These are phyloP conservation scores for Leptodirus hochenwartii DNA, from an alignment of 2,888 invertebrate species.

Conservation along the genomic window DNA sequence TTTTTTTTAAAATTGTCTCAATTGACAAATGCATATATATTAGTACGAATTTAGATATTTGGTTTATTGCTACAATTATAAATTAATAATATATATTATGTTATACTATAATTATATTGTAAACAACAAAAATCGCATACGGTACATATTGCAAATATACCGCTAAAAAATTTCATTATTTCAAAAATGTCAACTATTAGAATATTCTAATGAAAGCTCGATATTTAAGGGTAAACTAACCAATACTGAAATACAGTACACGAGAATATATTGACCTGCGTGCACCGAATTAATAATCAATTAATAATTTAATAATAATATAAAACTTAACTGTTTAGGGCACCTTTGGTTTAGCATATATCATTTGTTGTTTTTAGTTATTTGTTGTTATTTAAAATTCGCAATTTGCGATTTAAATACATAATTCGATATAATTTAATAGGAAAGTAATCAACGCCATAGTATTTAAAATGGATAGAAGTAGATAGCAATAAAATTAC, in stretches of 20 bases:
- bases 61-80: constrained; percentile 26
- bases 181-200: background rate
- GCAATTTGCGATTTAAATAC: too few relatives aligned
- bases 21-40: too few relatives aligned
- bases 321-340: constrained; percentile 50
- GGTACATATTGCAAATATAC: background rate
- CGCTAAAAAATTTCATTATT: background rate
- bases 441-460: too few relatives aligned
- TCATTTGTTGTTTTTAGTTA: constrained; percentile 18
- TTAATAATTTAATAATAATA: constrained; percentile 15
- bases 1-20: too few relatives aligned
- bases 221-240: too few relatives aligned
- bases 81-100: constrained; percentile 16
- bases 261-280: too few relatives aligned
- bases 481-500: too few relatives aligned
- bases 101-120: background rate
- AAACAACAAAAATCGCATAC: background rate
- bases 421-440: constrained; percentile 2
- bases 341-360: constrained; percentile 76
- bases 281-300: too few relatives aligned
- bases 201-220: constrained; percentile 21
- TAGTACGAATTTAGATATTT: too few relatives aligned
- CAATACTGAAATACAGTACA: constrained; percentile 17
- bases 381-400: too few relatives aligned
- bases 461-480: too few relatives aligned